These are phyloP conservation scores for Himalopsyche phryganea DNA, from an alignment of 1,140 invertebrate genomes.

Conservation along the genomic window DNA sequence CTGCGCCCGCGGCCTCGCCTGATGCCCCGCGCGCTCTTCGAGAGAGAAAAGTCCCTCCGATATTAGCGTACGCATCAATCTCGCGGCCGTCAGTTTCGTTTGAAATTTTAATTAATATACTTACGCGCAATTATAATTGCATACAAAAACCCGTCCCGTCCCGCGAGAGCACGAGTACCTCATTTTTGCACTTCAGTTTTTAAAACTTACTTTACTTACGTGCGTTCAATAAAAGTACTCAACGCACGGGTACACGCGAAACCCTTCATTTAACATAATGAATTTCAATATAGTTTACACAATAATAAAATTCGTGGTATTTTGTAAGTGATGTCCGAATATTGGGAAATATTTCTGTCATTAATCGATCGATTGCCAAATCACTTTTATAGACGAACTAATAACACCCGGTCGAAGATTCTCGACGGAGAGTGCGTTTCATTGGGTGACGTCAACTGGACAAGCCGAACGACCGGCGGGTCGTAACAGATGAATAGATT, in stretches of 20 bases:
- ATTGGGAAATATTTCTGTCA: too few species aligned
- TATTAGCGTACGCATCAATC: conserved; percentile 16
- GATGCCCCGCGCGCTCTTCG: background rate
- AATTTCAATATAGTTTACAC: too few species aligned
- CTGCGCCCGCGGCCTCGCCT: conserved; percentile 22
- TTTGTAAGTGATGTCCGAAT: too few species aligned
- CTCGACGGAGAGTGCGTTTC: conserved; percentile 6
- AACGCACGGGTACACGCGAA: too few species aligned
- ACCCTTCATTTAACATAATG: too few species aligned
- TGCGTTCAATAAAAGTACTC: conserved; percentile 2
- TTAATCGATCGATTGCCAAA: too few species aligned
- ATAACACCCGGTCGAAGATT: conserved; percentile 17
- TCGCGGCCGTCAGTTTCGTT: conserved; percentile 4
- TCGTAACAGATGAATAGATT: too few species aligned
- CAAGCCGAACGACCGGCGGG: too few species aligned
- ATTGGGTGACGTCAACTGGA: conserved; percentile 8
- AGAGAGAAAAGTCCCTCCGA: conserved; percentile 5
- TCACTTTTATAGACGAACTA: background rate
- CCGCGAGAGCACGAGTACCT: background rate
- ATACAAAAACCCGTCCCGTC: background rate
- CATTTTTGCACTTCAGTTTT: background rate
- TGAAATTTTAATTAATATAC: conserved; percentile 5
- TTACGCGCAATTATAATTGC: background rate
- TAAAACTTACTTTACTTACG: background rate
- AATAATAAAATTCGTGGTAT: too few species aligned